Percentiles rank a stretch among this genome's conserved stretches.
Conservation (phyloP, 2,797 vertebrate genomes). For the Phrynocephalus vlangalii region DNA sequence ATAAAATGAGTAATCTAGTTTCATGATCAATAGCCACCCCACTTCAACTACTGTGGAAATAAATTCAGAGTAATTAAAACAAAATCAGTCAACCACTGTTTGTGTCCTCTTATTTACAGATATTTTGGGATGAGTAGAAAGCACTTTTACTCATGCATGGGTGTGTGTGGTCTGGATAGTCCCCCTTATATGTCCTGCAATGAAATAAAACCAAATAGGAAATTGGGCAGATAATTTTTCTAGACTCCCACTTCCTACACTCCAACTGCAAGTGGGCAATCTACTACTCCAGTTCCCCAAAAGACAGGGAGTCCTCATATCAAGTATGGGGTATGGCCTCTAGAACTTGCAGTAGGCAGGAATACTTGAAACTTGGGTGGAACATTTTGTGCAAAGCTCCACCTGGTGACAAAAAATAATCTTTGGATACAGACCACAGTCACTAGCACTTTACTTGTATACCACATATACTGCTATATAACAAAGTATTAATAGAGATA, state of each 20-base stretch:
- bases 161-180: no score
- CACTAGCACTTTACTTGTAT: no score
- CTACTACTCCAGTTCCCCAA: neutral
- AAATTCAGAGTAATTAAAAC: neutral
- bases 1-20: neutral
- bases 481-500: neutral
- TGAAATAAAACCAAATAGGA: no score
- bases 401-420: neutral
- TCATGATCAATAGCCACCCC: neutral
- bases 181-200: no score
- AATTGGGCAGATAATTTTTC: neutral
- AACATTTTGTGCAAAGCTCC: neutral
- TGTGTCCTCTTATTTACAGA: neutral
- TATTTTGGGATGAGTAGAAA: neutral
- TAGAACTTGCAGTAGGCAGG: neutral
- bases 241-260: neutral
- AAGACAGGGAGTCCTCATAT: neutral
- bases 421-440: neutral
- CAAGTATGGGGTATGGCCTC: neutral
- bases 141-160: no score
- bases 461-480: neutral
- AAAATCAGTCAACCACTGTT: neutral
- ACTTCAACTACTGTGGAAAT: neutral
- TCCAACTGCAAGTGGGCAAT: neutral
- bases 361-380: neutral